Conservation (phyloP, 2,113 vertebrate species). For the Hucho hucho region DNA sequence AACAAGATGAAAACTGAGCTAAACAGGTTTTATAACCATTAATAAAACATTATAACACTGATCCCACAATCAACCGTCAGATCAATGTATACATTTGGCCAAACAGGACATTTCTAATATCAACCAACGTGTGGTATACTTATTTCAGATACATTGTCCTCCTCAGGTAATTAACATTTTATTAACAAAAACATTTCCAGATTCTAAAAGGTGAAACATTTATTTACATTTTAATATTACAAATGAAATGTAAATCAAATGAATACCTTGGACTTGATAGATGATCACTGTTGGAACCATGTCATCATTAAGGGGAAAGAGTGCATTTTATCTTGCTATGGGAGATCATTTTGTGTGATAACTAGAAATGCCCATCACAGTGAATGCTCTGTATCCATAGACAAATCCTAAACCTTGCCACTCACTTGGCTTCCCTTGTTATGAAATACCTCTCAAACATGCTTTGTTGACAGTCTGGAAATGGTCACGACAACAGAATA, state of each 20-base stretch:
- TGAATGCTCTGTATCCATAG: constrained; percentile 33
- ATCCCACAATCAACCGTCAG: neutral
- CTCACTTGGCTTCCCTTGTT: neutral
- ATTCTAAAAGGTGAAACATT: neutral
- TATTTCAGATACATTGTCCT: neutral
- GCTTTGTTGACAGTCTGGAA: neutral
- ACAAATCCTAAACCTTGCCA: neutral
- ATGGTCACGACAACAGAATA: neutral
- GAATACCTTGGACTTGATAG: neutral
- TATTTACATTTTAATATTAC: constrained; percentile 53
- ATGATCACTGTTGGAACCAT: constrained; percentile 7
- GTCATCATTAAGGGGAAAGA: neutral
- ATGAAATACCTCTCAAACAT: neutral
- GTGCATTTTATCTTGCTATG: neutral
- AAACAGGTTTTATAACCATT: neutral
- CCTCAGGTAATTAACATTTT: neutral
- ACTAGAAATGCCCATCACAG: constrained; percentile 32
- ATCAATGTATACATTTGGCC: neutral
- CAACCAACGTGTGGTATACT: neutral
- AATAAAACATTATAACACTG: neutral
- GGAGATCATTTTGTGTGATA: constrained; percentile 11
- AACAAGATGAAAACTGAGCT: neutral
- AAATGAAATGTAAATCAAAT: neutral
- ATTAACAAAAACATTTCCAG: neutral
- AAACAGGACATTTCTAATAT: neutral